Evolutionary conservation across 2,888 invertebrate genomes (phyloP).

Genomic region (Gymnoscelis rufifasciata): DNA sequence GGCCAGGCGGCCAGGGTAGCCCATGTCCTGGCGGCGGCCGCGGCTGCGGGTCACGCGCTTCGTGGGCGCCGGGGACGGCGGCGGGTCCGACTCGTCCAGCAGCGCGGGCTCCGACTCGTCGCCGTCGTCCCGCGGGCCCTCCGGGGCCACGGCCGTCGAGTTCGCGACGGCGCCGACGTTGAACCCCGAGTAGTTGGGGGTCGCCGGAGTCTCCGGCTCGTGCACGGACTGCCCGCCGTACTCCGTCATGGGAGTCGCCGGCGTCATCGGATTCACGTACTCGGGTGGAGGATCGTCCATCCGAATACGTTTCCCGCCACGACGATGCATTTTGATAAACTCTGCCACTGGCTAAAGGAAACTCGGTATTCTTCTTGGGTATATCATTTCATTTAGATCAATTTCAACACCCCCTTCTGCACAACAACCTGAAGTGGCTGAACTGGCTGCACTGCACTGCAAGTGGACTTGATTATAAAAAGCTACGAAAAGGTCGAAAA

Average conservation of each 20-base stretch:
- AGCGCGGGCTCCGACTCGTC: conserved; percentile 45
- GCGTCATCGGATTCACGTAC: conserved; percentile 85
- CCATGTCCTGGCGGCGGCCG: conserved; percentile 72
- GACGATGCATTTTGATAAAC: conserved; percentile 83
- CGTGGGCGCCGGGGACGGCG: conserved; percentile 78
- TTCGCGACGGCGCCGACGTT: conserved; percentile 54
- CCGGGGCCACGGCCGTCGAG: conserved; percentile 49
- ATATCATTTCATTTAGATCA: neutral
- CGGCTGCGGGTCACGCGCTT: conserved; percentile 83
- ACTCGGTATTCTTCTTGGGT: conserved; percentile 1
- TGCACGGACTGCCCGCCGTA: conserved; percentile 73
- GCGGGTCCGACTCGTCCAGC: conserved; percentile 65
- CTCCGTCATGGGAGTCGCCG: conserved; percentile 76
- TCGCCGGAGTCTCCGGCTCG: conserved; percentile 72
- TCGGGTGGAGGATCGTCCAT: conserved; percentile 95
- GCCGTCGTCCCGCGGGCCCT: conserved; percentile 54
- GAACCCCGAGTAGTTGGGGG: conserved; percentile 67
- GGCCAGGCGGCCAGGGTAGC: conserved; percentile 68
- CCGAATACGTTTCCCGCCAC: conserved; percentile 92
- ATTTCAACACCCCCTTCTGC: too few relatives aligned
- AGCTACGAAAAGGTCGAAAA: neutral
- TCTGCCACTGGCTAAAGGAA: neutral
- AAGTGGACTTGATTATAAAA: too few relatives aligned
- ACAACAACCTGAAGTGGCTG: too few relatives aligned
- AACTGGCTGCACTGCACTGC: too few relatives aligned